phyloP scores from a whole-genome alignment of 2,797 vertebrate genomes.

The Acanthopagrus latus region DNA sequence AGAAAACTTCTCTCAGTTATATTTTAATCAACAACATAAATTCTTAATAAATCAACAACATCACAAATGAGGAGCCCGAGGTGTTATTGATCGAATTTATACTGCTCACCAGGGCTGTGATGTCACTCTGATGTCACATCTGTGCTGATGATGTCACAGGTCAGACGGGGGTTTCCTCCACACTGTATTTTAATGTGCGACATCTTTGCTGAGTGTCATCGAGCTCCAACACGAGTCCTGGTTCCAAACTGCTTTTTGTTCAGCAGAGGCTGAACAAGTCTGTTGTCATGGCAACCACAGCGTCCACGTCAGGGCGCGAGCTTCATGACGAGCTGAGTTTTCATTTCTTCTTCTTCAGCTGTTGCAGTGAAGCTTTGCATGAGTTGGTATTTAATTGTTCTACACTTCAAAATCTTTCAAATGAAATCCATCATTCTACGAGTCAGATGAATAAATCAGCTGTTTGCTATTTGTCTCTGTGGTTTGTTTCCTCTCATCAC shows the following conservation, averaged over 20 bases:
- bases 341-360: constrained; percentile 10
- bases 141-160: constrained; percentile 26
- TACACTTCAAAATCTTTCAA: constrained; percentile 35
- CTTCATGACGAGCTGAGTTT: neutral
- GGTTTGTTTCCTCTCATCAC: neutral
- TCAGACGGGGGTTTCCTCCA: constrained; percentile 20
- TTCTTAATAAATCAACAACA: too few species aligned
- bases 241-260: neutral
- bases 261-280: neutral
- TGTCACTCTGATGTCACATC: constrained; percentile 14
- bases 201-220: neutral
- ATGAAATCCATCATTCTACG: constrained; percentile 13
- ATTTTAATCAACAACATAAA: too few species aligned
- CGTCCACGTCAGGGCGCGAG: constrained; percentile 24
- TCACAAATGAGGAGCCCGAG: too few species aligned
- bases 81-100: too few species aligned
- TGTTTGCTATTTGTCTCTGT: constrained; percentile 37
- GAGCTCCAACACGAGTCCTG: too few species aligned
- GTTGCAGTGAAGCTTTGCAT: constrained; percentile 73
- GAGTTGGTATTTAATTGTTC: constrained; percentile 64
- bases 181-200: constrained; percentile 7
- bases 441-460: constrained; percentile 52
- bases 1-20: too few species aligned
- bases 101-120: neutral
- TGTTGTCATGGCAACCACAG: constrained; percentile 6